These are phyloP conservation scores for Cranoglanis bouderius DNA, from an alignment of 2,113 vertebrate species.

Conservation along the genomic window DNA sequence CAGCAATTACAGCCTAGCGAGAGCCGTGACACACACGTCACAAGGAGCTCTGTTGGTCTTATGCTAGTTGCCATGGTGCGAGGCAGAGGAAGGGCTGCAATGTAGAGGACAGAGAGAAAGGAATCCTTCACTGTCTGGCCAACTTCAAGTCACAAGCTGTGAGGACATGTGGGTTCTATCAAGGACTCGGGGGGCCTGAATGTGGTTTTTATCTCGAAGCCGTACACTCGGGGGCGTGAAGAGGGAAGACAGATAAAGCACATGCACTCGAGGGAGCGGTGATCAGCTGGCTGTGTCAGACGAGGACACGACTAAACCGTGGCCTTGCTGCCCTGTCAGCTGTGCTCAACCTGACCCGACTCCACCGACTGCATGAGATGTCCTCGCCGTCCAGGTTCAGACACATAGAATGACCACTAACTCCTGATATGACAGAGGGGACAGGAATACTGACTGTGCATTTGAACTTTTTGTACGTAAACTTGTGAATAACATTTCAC, in stretches of 20 bases:
- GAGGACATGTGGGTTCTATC: constrained; percentile 22
- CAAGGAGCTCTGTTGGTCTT: constrained; percentile 6
- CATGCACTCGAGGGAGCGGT: neutral
- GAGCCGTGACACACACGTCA: neutral
- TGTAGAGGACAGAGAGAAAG: constrained; percentile 11
- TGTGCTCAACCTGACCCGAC: neutral
- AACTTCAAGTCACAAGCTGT: constrained; percentile 30
- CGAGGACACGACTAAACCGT: neutral
- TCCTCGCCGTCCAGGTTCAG: neutral
- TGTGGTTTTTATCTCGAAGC: constrained; percentile 28
- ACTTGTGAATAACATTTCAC: constrained; percentile 24
- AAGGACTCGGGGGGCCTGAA: constrained; percentile 42
- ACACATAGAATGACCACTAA: neutral
- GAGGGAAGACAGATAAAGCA: constrained; percentile 20
- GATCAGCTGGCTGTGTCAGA: neutral
- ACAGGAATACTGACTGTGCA: constrained; percentile 37
- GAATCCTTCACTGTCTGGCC: constrained; percentile 31
- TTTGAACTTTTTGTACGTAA: constrained; percentile 28
- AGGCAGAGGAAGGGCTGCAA: constrained; percentile 7
- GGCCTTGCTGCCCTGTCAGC: neutral
- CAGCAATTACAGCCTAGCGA: constrained; percentile 21
- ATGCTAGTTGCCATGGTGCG: constrained; percentile 28
- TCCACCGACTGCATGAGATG: neutral
- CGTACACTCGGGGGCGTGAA: constrained; percentile 24
- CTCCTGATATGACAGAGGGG: constrained; percentile 7